phyloP scores from a whole-genome alignment of 1,140 invertebrate species.

The Drosophila melanogaster region DNA sequence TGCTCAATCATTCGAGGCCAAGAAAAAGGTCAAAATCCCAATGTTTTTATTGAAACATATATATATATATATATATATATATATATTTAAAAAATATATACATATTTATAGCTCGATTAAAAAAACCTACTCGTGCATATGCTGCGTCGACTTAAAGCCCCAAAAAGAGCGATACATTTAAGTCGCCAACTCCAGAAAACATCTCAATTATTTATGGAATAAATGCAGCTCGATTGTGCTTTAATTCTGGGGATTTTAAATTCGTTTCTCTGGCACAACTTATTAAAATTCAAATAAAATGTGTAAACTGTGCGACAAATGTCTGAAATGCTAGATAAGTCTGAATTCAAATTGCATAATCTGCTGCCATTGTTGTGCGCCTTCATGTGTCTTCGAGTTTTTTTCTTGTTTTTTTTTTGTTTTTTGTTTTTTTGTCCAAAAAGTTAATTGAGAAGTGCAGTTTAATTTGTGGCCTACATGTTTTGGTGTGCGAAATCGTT shows the following conservation, averaged over 20 bases:
- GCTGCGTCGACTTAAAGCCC: neutral
- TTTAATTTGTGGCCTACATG: slow-evolving; percentile 10
- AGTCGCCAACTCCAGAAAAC: neutral
- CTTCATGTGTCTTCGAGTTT: neutral
- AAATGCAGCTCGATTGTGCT: slow-evolving; percentile 8
- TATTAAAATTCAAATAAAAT: slow-evolving; percentile 49
- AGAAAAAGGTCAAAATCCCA: neutral
- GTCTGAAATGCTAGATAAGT: slow-evolving; percentile 42
- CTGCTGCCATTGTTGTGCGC: slow-evolving; percentile 24
- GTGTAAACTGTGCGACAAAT: slow-evolving; percentile 38
- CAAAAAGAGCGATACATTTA: neutral
- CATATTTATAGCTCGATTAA: neutral
- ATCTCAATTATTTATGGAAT: slow-evolving; percentile 39
- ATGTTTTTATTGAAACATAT: too few relatives aligned
- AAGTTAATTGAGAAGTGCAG: slow-evolving; percentile 41
- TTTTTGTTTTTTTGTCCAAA: neutral
- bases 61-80: too few relatives aligned
- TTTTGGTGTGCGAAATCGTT: neutral
- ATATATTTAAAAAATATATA: too few relatives aligned
- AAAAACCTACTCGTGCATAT: neutral
- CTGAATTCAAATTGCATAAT: slow-evolving; percentile 42
- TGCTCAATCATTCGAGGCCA: neutral
- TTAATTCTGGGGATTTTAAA: slow-evolving; percentile 2
- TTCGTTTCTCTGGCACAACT: slow-evolving; percentile 1
- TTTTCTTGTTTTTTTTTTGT: neutral